These are phyloP conservation scores for Brachylomia viminalis DNA, from an alignment of 2,888 invertebrate genomes.

Conservation along the genomic window DNA sequence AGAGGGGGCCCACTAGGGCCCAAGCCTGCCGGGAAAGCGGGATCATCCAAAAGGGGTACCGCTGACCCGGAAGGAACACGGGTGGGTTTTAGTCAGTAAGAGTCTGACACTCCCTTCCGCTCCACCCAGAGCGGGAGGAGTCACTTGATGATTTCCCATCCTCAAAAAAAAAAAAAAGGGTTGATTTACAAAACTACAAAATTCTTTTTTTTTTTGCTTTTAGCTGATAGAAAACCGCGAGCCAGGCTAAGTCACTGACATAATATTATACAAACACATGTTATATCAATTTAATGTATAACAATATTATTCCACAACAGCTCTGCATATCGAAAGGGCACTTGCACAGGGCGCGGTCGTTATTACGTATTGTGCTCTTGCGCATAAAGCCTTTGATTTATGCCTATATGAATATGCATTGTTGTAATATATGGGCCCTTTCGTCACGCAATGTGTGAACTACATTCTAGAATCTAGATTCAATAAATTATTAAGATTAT, in stretches of 20 bases:
- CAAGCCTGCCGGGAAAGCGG: too few relatives aligned
- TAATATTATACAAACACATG: neutral
- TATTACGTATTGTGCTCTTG: conserved; percentile 53
- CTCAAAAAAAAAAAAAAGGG: too few relatives aligned
- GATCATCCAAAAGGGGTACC: too few relatives aligned
- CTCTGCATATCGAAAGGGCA: conserved; percentile 64
- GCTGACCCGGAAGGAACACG: too few relatives aligned
- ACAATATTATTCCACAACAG: conserved; percentile 39
- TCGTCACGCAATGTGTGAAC: conserved; percentile 51
- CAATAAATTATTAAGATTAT: conserved; percentile 12
- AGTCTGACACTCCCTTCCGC: too few relatives aligned
- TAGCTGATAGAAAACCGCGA: neutral
- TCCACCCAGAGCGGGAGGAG: too few relatives aligned
- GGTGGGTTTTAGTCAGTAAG: too few relatives aligned
- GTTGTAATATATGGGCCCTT: conserved; percentile 55
- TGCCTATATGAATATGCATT: conserved; percentile 65
- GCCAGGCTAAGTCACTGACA: neutral
- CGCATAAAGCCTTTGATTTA: conserved; percentile 67
- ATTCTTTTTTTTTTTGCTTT: neutral
- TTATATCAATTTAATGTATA: conserved; percentile 28
- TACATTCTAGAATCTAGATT: conserved; percentile 45
- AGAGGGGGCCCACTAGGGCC: too few relatives aligned
- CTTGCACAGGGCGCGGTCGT: conserved; percentile 64
- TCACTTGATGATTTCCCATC: too few relatives aligned
- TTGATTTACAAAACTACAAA: too few relatives aligned